phyloP scores from a whole-genome alignment of 2,113 vertebrate species.

The Scortum barcoo region DNA sequence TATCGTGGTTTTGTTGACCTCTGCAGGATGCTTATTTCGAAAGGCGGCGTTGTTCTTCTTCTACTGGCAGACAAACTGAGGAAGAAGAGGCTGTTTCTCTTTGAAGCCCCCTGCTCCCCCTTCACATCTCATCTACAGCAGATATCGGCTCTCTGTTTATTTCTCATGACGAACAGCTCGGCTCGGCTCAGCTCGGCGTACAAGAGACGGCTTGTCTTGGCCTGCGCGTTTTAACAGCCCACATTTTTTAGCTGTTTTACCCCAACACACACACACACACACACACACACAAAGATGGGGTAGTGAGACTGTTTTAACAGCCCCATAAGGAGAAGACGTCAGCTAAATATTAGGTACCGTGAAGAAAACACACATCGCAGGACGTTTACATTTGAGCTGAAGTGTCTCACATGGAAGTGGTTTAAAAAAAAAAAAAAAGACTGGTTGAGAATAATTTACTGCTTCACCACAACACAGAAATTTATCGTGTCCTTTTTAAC shows the following conservation, averaged over 20 bases:
- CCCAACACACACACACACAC: background rate
- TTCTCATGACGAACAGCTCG: slow-evolving; percentile 25
- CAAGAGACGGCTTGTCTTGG: slow-evolving; percentile 51
- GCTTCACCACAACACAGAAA: background rate
- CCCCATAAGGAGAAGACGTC: background rate
- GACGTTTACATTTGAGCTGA: background rate
- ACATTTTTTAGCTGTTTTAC: slow-evolving; percentile 57
- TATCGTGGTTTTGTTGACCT: too few relatives aligned
- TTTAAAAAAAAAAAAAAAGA: too few relatives aligned
- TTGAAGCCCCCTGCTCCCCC: background rate
- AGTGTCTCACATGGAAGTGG: background rate
- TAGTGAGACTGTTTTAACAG: background rate
- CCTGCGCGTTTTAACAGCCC: slow-evolving; percentile 49
- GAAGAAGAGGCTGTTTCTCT: background rate
- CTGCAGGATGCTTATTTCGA: slow-evolving; percentile 14
- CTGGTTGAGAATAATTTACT: background rate
- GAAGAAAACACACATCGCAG: background rate
- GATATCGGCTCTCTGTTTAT: slow-evolving; percentile 14
- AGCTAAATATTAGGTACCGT: too few relatives aligned
- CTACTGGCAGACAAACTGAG: background rate
- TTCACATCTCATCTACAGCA: background rate
- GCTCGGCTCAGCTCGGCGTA: slow-evolving; percentile 28
- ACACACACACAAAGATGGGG: background rate
- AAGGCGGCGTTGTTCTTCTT: background rate
- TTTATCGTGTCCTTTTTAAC: background rate